These are phyloP conservation scores for Protaetia brevitarsis DNA, from an alignment of 1,140 invertebrate species.

Conservation along the genomic window DNA sequence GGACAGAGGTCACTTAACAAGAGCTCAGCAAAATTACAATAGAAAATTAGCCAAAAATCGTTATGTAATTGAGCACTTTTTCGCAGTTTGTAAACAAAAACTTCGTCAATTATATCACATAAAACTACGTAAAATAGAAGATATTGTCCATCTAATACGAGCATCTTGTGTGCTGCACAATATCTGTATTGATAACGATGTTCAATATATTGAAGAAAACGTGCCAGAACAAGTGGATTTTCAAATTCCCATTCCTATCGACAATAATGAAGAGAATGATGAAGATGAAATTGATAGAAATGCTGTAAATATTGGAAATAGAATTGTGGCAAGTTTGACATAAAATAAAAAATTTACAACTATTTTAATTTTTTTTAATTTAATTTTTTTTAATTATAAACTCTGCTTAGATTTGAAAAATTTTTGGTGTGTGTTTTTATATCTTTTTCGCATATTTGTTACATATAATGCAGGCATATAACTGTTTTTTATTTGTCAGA, in stretches of 20 bases:
- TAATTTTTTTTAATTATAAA: background rate
- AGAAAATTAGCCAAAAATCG: slow-evolving; percentile 21
- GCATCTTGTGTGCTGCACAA: slow-evolving; percentile 33
- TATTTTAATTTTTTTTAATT: background rate
- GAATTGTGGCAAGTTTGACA: background rate
- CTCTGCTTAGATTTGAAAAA: too few species aligned
- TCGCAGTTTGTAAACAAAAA: slow-evolving; percentile 28
- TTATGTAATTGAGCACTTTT: slow-evolving; percentile 31
- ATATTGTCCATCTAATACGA: slow-evolving; percentile 26
- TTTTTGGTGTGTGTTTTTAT: too few species aligned
- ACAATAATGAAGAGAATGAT: background rate
- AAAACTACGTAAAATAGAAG: slow-evolving; percentile 26
- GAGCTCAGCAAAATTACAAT: slow-evolving; percentile 25
- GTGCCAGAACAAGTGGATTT: background rate
- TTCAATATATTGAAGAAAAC: background rate
- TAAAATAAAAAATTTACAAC: background rate
- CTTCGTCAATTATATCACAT: slow-evolving; percentile 27
- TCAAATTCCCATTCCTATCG: too few species aligned
- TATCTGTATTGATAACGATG: background rate
- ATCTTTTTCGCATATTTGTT: too few species aligned
- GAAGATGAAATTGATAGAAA: background rate
- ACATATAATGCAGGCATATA: background rate
- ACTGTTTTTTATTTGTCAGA: background rate
- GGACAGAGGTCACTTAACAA: slow-evolving; percentile 18
- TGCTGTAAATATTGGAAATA: background rate